These are phyloP conservation scores for Antheraea mylitta DNA, from an alignment of 1,140 invertebrate genomes.

Conservation along the genomic window DNA sequence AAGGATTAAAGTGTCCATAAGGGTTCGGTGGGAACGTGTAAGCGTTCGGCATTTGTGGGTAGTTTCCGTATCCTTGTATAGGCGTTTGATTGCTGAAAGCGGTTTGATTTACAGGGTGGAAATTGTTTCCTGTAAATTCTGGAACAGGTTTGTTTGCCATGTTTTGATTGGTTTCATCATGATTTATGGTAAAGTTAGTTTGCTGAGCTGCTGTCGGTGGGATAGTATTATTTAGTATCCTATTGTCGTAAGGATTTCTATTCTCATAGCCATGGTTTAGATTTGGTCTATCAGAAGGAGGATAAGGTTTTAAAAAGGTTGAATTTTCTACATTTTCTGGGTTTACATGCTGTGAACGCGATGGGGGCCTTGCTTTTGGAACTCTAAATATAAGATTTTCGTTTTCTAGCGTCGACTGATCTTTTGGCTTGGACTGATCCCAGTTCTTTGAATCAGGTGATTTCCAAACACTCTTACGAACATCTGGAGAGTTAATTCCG, in stretches of 20 bases:
- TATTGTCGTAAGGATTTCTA: slow-evolving; percentile 65
- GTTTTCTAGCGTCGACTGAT: slow-evolving; percentile 48
- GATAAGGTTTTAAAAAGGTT: slow-evolving; percentile 80
- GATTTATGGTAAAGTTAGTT: slow-evolving; percentile 68
- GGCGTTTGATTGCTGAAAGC: slow-evolving; percentile 59
- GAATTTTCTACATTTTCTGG: slow-evolving; percentile 66
- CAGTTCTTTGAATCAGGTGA: slow-evolving; percentile 71
- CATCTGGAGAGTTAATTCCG: slow-evolving; percentile 42
- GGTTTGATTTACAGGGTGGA: slow-evolving; percentile 63
- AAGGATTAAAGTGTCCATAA: slow-evolving; percentile 75
- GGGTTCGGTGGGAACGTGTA: slow-evolving; percentile 72
- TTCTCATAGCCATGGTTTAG: slow-evolving; percentile 62
- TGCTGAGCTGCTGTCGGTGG: slow-evolving; percentile 47
- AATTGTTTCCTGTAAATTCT: slow-evolving; percentile 68
- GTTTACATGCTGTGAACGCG: slow-evolving; percentile 75
- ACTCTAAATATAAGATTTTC: slow-evolving; percentile 82
- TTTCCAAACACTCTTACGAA: slow-evolving; percentile 66
- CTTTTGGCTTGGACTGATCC: slow-evolving; percentile 62
- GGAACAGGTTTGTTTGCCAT: slow-evolving; percentile 49
- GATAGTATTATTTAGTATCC: slow-evolving; percentile 38
- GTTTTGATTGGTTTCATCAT: slow-evolving; percentile 62
- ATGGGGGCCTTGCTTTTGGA: slow-evolving; percentile 83
- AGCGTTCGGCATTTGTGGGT: slow-evolving; percentile 71
- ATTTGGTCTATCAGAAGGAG: slow-evolving; percentile 68
- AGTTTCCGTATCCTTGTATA: slow-evolving; percentile 73